These are phyloP conservation scores for Xyrichtys novacula DNA, from an alignment of 2,797 vertebrate genomes.

Conservation along the genomic window DNA sequence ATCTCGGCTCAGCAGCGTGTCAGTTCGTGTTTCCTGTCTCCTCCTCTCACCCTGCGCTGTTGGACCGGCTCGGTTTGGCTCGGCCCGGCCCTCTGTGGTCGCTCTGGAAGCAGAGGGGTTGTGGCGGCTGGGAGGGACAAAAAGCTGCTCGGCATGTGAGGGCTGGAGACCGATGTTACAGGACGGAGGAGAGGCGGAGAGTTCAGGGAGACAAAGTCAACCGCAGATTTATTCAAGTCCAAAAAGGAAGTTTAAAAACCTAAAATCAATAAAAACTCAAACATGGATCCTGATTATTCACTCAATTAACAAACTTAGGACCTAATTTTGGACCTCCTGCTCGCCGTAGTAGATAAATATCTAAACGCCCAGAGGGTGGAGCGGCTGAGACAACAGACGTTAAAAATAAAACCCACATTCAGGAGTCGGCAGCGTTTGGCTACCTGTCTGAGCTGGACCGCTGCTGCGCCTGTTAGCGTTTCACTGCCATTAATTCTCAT, in stretches of 20 bases:
- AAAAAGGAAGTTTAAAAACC: not conserved
- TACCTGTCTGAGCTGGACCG: slow-evolving; percentile 31
- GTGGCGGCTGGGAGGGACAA: slow-evolving; percentile 7
- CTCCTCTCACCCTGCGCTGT: slow-evolving; percentile 53
- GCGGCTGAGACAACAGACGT: slow-evolving; percentile 9
- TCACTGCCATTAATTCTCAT: slow-evolving; percentile 27
- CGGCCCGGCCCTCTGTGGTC: slow-evolving; percentile 37
- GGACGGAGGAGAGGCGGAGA: not conserved
- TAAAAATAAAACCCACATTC: slow-evolving; percentile 38
- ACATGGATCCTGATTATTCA: too few relatives aligned
- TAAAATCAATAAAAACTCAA: too few relatives aligned
- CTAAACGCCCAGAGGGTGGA: not conserved
- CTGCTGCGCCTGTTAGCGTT: slow-evolving; percentile 35
- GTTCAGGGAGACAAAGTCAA: not conserved
- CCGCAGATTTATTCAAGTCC: not conserved
- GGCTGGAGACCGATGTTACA: not conserved
- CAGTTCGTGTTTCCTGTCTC: slow-evolving; percentile 57
- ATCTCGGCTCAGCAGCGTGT: slow-evolving; percentile 72
- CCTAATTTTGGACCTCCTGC: not conserved
- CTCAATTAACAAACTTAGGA: not conserved
- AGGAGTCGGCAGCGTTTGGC: slow-evolving; percentile 20
- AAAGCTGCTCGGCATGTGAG: not conserved
- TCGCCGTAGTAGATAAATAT: not conserved
- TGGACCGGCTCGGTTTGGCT: slow-evolving; percentile 67
- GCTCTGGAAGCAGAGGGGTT: slow-evolving; percentile 19